Evolutionary conservation across 2,888 invertebrate genomes (phyloP), one percentile per base, ranked within the genome.

Genomic region (Hirtodrosophila alboralis): DNA sequence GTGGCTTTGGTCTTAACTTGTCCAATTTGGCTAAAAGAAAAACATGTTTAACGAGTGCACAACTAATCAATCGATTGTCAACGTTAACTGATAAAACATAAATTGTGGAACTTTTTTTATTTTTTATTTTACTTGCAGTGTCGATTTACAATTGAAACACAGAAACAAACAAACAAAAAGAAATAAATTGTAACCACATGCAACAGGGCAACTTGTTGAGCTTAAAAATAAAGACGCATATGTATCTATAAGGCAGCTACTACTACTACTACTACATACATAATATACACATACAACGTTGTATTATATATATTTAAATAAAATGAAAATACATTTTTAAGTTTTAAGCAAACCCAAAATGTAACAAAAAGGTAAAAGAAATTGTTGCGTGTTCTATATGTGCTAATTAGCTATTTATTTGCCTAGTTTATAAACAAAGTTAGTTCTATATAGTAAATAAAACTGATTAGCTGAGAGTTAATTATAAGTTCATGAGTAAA

Each of bases 91-190:
- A 71, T 58, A 26, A 60, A 43, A n/a, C 30, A 56, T 18, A 33
- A 45, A 47, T n/a, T 49, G 49, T 54, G 43, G 43, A 70, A 14
- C 36, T 56, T 56, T 48, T 36, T 38, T 68, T 60, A n/a, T n/a
- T n/a, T n/a, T n/a, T 67, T 69, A 56, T 84, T 75, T 45, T 84
- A 80, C 57, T 86, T 86, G 37, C 86, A 86, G 86, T 81, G 69
- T 79, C 84, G 66, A 53, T 87, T 68, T 81, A 81, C 70, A 68
- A 87, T 87, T 86, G 86, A 86, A 62, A 66, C 47, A 58, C 30
- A 52, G 37, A 34, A 13, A 56, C 28, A 51, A 41, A 45, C 43
- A 54, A 58, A 56, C 37, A 36, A 49, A 49, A 47, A 59, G 23
- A 26, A 47, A 56, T 40, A 52, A 40, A 60, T 30, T 21, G 30